Evolutionary conservation across 2,888 invertebrate species (phyloP).

Genomic region (Silvanus unidentatus): DNA sequence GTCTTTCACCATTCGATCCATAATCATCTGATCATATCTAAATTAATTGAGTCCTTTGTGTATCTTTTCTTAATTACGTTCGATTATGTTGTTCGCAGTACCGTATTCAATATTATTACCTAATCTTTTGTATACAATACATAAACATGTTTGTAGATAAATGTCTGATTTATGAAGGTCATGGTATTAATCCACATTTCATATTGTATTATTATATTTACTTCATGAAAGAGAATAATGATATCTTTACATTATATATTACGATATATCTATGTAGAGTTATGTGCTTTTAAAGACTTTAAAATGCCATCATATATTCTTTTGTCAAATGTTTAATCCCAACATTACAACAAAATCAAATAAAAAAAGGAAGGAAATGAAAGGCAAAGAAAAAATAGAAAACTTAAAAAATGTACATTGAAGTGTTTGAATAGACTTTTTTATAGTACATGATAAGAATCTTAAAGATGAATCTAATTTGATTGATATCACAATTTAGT

Average conservation of each 20-base stretch:
- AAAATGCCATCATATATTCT: conserved; percentile 25
- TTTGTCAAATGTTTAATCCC: conserved; percentile 26
- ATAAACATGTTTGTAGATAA: too few relatives aligned
- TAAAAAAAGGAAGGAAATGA: too few relatives aligned
- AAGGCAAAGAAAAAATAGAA: too few relatives aligned
- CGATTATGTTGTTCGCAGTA: too few relatives aligned
- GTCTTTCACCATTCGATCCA: too few relatives aligned
- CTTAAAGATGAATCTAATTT: conserved; percentile 16
- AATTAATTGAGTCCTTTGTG: too few relatives aligned
- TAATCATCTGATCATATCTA: too few relatives aligned
- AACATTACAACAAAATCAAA: conserved; percentile 18
- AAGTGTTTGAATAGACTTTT: conserved; percentile 12
- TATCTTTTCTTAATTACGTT: too few relatives aligned
- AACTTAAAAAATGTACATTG: background rate
- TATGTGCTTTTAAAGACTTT: conserved; percentile 25
- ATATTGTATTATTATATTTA: conserved; percentile 3
- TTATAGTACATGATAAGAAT: conserved; percentile 10
- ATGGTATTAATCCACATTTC: background rate
- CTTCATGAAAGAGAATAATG: conserved; percentile 26
- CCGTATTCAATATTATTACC: too few relatives aligned
- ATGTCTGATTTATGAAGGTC: too few relatives aligned
- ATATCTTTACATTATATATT: conserved; percentile 18
- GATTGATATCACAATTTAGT: conserved; percentile 23
- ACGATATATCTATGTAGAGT: conserved; percentile 14
- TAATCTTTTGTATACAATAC: too few relatives aligned